Base-by-base conservation (phyloP, 2,888 invertebrate species). In the Melinaea marsaeus region DNA sequence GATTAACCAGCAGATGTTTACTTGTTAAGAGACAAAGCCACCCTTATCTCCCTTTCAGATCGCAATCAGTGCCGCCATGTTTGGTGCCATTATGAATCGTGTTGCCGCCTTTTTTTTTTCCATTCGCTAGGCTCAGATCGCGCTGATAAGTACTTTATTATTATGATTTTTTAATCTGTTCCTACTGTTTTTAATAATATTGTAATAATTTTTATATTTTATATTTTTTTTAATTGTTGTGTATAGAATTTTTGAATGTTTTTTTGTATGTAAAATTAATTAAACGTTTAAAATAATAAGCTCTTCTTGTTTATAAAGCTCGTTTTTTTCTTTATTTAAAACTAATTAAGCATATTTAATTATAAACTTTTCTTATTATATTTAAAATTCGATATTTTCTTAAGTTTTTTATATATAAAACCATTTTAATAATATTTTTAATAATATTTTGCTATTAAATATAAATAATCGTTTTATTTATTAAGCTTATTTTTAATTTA, bases 111-210 rank as follows among this genome's bases (percentile, higher is more conserved):
- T 88, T 87, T 86, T 84, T 81, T 84, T 84, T 84, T 82, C 75
- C 79, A 81, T 82, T 83, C 81, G 79, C 80, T 82, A 81, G 85
- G 81, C 86, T 86, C 83, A 86, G 88, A 89, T 89, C 86, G 85
- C 86, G 83, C 79, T 80, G 88, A 89, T 89, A 88, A 88, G 78
- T 80, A 83, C 86, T 86, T 88, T 88, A 89, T 88, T 88, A 88
- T 88, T 85, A 88, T 87, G 86, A 87, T 87, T 86, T 88, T 88
- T 87, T 88, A 86, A 88, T 88, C 86, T 86, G 81, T 72, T 76
- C 75, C 77, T 79, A 84, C 78, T 78, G 79, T 73, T 67, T 77
- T 78, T 79, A 81, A 72, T 74, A 7, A 37, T 80, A 83, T 86
- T 85, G 80, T 77, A 82, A 84, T 78, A 13, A 79, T 81, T 80